Conservation (phyloP, 2,113 vertebrate species). For the Amazona vittata region DNA sequence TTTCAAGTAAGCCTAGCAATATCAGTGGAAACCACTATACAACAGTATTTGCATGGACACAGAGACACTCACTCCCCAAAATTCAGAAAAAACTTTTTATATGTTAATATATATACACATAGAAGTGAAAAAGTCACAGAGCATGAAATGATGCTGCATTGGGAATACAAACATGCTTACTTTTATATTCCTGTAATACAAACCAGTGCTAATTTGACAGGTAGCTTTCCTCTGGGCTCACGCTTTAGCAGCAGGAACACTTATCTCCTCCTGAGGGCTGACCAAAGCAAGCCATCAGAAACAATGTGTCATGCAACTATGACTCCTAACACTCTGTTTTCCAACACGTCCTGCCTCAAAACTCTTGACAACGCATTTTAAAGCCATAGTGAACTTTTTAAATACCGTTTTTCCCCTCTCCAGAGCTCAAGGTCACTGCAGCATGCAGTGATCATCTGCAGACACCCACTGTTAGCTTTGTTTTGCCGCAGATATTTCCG, state of each 20-base stretch:
- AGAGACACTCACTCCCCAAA: background rate
- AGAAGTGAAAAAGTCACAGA: background rate
- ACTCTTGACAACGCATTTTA: rapidly evolving
- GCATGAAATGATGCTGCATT: background rate
- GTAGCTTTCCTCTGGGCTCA: background rate
- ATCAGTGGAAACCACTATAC: background rate
- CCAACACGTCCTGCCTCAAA: background rate
- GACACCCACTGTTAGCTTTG: background rate
- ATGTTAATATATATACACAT: background rate
- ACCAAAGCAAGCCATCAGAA: background rate
- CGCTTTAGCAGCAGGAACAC: background rate
- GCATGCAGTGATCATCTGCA: background rate
- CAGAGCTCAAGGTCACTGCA: background rate
- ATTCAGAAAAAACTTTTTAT: background rate
- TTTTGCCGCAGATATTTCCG: background rate
- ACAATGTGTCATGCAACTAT: background rate
- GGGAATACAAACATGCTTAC: background rate
- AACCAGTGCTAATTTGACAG: background rate
- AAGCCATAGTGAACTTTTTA: background rate
- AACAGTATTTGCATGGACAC: background rate
- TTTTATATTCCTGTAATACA: background rate
- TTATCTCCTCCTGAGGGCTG: background rate
- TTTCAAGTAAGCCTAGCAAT: background rate
- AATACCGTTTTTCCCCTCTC: background rate
- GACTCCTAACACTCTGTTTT: background rate